These are phyloP conservation scores for Microctonus hyperodae DNA, from an alignment of 2,888 invertebrate species.

Conservation along the genomic window DNA sequence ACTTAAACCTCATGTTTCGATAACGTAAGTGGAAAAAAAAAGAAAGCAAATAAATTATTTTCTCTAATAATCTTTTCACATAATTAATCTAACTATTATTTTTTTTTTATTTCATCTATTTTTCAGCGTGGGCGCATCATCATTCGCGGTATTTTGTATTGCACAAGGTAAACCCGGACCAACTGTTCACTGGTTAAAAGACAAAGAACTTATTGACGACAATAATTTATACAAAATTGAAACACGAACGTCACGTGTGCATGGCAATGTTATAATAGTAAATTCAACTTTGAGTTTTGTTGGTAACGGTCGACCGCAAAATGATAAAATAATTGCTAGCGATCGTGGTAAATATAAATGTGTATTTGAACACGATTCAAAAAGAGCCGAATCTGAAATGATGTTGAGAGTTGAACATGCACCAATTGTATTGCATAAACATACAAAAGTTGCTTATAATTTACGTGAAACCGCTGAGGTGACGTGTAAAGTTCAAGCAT, in stretches of 20 bases:
- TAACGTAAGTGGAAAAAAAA: conserved; percentile 59
- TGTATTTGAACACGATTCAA: conserved; percentile 88
- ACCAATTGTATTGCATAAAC: conserved; percentile 85
- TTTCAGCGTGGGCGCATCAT: conserved; percentile 76
- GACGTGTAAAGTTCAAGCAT: conserved; percentile 87
- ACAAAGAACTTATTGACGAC: conserved; percentile 79
- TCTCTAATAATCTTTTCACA: background rate
- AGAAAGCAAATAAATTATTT: background rate
- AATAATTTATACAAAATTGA: conserved; percentile 82
- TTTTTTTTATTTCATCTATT: background rate
- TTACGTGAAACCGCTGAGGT: conserved; percentile 85
- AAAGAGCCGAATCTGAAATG: conserved; percentile 87
- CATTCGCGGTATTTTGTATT: conserved; percentile 82
- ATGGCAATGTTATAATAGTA: conserved; percentile 82
- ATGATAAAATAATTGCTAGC: conserved; percentile 79
- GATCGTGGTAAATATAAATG: conserved; percentile 90
- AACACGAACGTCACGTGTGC: conserved; percentile 78
- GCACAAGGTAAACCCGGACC: conserved; percentile 91
- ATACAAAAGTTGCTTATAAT: conserved; percentile 89
- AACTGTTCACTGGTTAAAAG: conserved; percentile 84
- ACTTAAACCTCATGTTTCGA: conserved; percentile 82
- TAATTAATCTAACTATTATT: background rate
- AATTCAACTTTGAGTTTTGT: conserved; percentile 83
- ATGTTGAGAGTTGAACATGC: conserved; percentile 90
- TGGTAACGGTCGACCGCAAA: conserved; percentile 79